These are phyloP conservation scores for Panurus biarmicus DNA, from an alignment of 2,113 vertebrate species.

Conservation along the genomic window DNA sequence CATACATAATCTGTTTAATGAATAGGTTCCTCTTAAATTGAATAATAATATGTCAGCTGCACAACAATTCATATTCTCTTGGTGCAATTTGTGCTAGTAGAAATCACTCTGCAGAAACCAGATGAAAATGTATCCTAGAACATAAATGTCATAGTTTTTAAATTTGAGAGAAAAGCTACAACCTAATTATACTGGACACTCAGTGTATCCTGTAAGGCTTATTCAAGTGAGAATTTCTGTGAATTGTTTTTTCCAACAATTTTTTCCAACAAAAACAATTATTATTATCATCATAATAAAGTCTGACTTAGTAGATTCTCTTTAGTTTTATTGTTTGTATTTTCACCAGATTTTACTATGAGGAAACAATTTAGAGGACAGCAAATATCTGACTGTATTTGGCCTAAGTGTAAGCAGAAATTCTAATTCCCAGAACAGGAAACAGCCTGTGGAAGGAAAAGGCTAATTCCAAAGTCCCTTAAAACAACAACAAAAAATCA, in stretches of 20 bases:
- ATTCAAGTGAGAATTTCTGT: background rate
- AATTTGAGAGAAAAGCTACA: background rate
- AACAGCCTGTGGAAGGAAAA: background rate
- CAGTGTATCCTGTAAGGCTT: background rate
- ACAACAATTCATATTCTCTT: background rate
- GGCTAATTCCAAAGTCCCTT: background rate
- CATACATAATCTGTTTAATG: background rate
- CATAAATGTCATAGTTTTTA: background rate
- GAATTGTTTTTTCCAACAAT: background rate
- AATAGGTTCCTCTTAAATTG: background rate
- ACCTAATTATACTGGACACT: background rate
- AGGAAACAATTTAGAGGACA: background rate
- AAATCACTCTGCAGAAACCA: background rate
- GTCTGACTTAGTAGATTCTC: background rate
- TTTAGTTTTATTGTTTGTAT: background rate
- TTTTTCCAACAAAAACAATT: too few relatives aligned
- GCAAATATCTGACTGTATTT: background rate
- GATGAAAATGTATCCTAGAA: background rate
- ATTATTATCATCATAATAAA: background rate
- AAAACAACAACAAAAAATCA: background rate
- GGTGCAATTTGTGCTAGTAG: background rate
- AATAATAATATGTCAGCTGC: background rate
- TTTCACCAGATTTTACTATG: background rate
- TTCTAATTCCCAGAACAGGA: background rate
- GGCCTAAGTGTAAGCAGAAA: background rate